Evolutionary conservation across 1,140 invertebrate species (phyloP), one percentile per base, ranked within the genome.

Genomic region (Carposina sasakii): DNA sequence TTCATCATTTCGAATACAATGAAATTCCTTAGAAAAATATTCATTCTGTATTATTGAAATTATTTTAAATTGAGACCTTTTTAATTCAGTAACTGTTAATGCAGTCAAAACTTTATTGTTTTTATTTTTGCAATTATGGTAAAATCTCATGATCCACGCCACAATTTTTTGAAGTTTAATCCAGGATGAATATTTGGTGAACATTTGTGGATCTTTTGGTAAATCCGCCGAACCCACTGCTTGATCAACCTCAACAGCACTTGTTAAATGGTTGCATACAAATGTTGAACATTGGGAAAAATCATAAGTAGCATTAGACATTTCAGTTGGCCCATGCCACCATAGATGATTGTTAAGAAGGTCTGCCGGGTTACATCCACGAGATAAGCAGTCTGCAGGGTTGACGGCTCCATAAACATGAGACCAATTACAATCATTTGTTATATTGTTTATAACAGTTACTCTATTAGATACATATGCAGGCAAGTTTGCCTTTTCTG

Each of bases 111-210:
- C 22, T 43, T 44, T 16, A 9, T 2, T 21, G 12, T 16, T 9
- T n/a, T 31, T n/a, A n/a, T 41, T 41, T 34, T 33, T 47, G 26
- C 47, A 49, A 5, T 21, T 48, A 26, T 40, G 30, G 3, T 20
- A 9, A 15, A 49, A 49, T 33, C 30, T 49, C 21, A 40, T 13
- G 6, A 40, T 20, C 9, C 15, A 49, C 9, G 17, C 36, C 16
- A 33, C 15, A 22, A 49, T 21, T 13, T 22, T 23, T 10, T 15
- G 10, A 5, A 26, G 24, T 37, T 47, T 47, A 17, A 17, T 26
- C 17, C 36, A 37, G 26, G 10, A 26, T 24, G 33, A 47, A 26
- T 26, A 37, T 26, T 37, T 47, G 36, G 6, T 13, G 26, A 47
- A 37, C 9, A 47, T 13, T 6, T n/a, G 21, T n/a, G n/a, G n/a